Evolutionary conservation across 2,113 vertebrate species (phyloP).

Genomic region (Arenaria interpres): DNA sequence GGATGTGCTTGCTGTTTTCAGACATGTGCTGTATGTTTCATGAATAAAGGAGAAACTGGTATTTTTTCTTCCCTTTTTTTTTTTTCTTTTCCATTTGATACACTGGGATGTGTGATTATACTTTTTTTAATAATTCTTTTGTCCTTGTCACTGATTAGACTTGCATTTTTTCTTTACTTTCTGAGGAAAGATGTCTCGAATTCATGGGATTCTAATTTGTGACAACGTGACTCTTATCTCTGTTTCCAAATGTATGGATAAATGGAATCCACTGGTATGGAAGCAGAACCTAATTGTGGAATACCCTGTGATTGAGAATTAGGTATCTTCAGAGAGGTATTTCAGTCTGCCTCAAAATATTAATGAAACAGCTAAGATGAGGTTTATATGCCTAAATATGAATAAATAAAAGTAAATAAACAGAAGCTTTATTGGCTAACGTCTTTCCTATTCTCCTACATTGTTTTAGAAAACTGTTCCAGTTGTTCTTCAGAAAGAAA

Average conservation of each 20-base stretch:
- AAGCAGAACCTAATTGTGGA: neutral
- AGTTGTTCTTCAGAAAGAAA: conserved; percentile 74
- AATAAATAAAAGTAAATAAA: neutral
- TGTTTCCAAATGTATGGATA: neutral
- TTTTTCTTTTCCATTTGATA: neutral
- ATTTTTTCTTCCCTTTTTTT: neutral
- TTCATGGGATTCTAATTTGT: neutral
- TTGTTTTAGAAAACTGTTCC: conserved; percentile 71
- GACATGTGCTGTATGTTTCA: neutral
- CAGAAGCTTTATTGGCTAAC: neutral
- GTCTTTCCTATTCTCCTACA: neutral
- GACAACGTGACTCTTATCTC: neutral
- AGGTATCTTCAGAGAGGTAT: neutral
- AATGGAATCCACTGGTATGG: neutral
- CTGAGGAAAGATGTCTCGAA: neutral
- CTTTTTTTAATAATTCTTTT: neutral
- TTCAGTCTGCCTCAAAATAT: neutral
- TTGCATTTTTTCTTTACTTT: neutral
- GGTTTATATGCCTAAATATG: neutral
- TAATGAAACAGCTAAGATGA: neutral
- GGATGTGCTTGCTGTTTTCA: neutral
- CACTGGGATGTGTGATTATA: neutral
- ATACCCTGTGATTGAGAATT: neutral
- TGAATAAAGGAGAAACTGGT: neutral
- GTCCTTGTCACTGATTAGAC: neutral